Evolutionary conservation across 2,797 vertebrate genomes (phyloP).

Genomic region (Anomalospiza imberbis): DNA sequence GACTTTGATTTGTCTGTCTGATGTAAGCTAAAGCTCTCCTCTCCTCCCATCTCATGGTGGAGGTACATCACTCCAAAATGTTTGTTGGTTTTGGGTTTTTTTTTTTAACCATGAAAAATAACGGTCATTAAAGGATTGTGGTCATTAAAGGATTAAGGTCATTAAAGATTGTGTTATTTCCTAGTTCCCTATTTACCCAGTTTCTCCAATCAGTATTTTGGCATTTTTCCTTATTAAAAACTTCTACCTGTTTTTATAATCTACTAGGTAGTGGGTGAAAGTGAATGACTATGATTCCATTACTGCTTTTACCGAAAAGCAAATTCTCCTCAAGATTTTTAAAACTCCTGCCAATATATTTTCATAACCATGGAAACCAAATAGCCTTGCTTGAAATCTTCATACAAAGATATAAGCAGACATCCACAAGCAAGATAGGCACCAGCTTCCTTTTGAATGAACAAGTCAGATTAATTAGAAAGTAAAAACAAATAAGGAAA

Average conservation of each 20-base stretch:
- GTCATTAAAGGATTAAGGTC: too few species aligned
- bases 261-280: not conserved
- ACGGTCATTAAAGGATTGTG: too few species aligned
- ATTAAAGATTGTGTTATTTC: not conserved
- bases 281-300: not conserved
- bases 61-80: not conserved
- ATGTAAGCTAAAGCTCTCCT: not conserved
- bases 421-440: not conserved
- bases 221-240: not conserved
- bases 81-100: not conserved
- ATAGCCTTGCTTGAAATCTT: not conserved
- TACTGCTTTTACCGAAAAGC: not conserved
- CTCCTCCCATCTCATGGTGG: not conserved
- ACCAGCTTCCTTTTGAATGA: not conserved
- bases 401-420: not conserved
- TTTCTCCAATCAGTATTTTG: not conserved
- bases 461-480: not conserved
- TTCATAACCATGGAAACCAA: not conserved
- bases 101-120: not conserved
- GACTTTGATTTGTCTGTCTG: not conserved
- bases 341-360: not conserved
- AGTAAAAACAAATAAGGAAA: not conserved
- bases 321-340: not conserved
- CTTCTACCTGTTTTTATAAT: not conserved
- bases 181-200: not conserved